phyloP scores from a whole-genome alignment of 1,140 invertebrate species.

The Aphidius ervi region DNA sequence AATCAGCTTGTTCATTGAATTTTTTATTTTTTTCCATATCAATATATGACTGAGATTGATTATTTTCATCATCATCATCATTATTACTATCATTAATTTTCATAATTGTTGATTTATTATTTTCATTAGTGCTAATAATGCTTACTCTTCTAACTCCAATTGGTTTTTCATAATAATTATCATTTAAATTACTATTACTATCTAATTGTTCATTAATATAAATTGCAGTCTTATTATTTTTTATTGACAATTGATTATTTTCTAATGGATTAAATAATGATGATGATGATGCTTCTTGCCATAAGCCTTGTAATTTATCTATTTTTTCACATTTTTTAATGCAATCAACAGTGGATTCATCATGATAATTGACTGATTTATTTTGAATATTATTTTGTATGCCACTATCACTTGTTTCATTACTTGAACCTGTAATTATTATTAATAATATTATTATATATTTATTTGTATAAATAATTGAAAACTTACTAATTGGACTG shows the following conservation, averaged over 20 bases:
- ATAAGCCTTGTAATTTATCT: conserved; percentile 47
- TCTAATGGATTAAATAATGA: conserved; percentile 28
- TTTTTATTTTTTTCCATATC: conserved; percentile 48
- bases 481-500: conserved; percentile 36
- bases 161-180: conserved; percentile 53
- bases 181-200: conserved; percentile 19
- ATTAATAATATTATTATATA: conserved; percentile 10
- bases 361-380: conserved; percentile 44
- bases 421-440: conserved; percentile 22
- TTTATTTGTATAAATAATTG: conserved; percentile 1
- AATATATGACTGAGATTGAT: conserved; percentile 51
- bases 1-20: conserved; percentile 25
- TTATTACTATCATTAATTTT: too few relatives aligned
- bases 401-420: conserved; percentile 20
- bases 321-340: conserved; percentile 49
- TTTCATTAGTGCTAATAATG: conserved; percentile 43
- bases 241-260: conserved; percentile 22
- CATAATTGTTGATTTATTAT: conserved; percentile 41
- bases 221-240: conserved; percentile 10
- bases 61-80: conserved; percentile 25
- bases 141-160: conserved; percentile 46
- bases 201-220: conserved; percentile 43
- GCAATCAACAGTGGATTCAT: conserved; percentile 40
- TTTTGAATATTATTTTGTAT: conserved; percentile 27
- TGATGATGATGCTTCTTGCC: conserved; percentile 36